Percentiles rank a stretch among this genome's conserved stretches.
phyloP scores from a whole-genome alignment of 2,797 vertebrate genomes.

The Phrynocephalus vlangalii region DNA sequence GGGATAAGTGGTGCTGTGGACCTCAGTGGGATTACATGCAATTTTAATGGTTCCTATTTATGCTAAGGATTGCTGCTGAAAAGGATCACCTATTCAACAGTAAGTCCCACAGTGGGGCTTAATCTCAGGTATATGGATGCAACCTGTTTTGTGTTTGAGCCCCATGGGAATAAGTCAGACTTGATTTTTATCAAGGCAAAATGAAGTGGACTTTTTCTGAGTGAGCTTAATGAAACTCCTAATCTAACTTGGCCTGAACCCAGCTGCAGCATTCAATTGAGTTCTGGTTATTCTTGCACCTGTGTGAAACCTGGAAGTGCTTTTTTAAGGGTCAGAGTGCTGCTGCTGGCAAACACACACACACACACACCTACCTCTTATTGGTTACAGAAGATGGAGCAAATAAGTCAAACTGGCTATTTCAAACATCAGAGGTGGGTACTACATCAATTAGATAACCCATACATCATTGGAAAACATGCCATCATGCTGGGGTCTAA shows the following conservation, averaged over 20 bases:
- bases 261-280: background rate
- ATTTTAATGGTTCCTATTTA: background rate
- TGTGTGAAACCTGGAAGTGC: background rate
- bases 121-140: background rate
- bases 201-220: background rate
- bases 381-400: background rate
- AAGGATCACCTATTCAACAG: background rate
- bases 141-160: background rate
- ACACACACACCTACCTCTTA: no score
- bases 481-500: no score
- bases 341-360: background rate
- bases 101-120: background rate
- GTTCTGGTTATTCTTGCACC: background rate
- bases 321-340: background rate
- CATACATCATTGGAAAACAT: no score
- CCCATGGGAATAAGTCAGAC: background rate
- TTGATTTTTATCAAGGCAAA: background rate
- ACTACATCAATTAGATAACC: no score
- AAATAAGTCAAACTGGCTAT: background rate
- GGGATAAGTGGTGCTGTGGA: background rate
- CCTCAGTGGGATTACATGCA: background rate
- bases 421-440: no score
- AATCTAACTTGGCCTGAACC: background rate
- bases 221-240: background rate
- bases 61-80: background rate